Base-by-base conservation (phyloP, 2,797 vertebrate species). In the Otolemur crassicaudatus region DNA sequence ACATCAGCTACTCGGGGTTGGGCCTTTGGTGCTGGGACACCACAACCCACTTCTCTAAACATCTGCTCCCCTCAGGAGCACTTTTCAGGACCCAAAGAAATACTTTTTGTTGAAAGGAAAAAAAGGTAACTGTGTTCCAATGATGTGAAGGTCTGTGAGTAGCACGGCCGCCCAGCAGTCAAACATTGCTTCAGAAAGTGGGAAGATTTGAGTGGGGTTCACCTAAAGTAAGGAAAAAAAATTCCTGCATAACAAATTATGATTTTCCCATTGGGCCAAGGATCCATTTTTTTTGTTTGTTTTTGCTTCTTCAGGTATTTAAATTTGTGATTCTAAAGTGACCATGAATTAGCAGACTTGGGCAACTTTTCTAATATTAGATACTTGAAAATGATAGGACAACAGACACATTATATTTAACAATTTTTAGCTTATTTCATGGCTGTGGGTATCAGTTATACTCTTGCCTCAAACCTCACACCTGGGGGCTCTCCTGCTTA, bases 241-340 rank as follows among this genome's bases (percentile, higher is more conserved):
- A 60, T 22, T 63, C 11, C 77, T 83, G 11, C 27, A 14, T 63
- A 65, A 83, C 11, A 40, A 46, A 43, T 40, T 72, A 72, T 81
- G 23, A 20, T 80, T 93, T 90, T 10, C 29, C 8, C 40, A 10
- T 58, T 75, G 65, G 56, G 2, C 46, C 4, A 86, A 86, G 13
- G 9, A 83, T 53, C 4, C 12, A 65, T 73, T 61, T 85, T 81
- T 81, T 82, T 53, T 16, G 49, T 53, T 67, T 75, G 43, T 80
- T 75, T 81, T 81, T 87, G 16, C 61, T 82, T 81, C 27, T 69
- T 13, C 82, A 90, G 96, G 40, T 77, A 49, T 91, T 97, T 76
- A 3, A 91, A 31, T 67, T 67, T 76, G 19, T 91, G n/a, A 34
- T 90, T 84, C 31, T 70, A 19, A 37, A 90, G 63, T 34, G 14